A percentile compares a stretch with the other conserved stretches of the same genome.
phyloP scores from a whole-genome alignment of 2,113 vertebrate genomes.

The Trogon surrucura region DNA sequence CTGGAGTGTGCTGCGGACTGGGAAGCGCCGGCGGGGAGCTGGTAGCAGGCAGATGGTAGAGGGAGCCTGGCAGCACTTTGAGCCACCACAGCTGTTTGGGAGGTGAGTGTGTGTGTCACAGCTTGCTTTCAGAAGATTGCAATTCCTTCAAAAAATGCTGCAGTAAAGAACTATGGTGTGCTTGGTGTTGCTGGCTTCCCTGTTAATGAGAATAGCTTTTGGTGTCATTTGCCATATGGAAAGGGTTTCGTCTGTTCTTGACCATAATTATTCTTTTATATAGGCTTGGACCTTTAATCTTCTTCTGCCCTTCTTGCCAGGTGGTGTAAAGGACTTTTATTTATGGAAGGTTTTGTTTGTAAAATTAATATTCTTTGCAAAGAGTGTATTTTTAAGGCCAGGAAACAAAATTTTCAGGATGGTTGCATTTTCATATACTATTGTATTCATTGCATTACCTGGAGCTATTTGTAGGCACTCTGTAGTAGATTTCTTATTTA shows the following conservation, averaged over 20 bases:
- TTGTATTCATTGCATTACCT: background rate
- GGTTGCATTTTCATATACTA: background rate
- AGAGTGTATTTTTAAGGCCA: background rate
- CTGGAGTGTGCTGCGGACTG: accelerated
- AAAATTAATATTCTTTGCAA: background rate
- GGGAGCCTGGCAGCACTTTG: background rate
- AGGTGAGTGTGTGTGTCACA: background rate
- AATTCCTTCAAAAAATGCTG: background rate
- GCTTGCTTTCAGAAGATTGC: background rate
- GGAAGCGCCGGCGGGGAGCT: background rate
- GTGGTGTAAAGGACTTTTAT: background rate
- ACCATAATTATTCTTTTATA: background rate
- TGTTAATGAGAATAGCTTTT: background rate
- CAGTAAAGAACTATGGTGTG: background rate
- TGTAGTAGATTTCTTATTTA: background rate
- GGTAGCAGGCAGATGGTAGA: background rate
- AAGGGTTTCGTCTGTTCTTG: background rate
- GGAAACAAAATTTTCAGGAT: background rate
- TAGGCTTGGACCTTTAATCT: background rate
- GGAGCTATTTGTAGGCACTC: background rate
- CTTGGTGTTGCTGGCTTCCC: background rate
- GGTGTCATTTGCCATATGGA: background rate
- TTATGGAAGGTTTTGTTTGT: slow-evolving; percentile 10
- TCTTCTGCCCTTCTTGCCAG: background rate
- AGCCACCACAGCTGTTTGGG: background rate